These are phyloP conservation scores for Mionectes olivaceus DNA, from an alignment of 2,797 vertebrate species.

Conservation along the genomic window DNA sequence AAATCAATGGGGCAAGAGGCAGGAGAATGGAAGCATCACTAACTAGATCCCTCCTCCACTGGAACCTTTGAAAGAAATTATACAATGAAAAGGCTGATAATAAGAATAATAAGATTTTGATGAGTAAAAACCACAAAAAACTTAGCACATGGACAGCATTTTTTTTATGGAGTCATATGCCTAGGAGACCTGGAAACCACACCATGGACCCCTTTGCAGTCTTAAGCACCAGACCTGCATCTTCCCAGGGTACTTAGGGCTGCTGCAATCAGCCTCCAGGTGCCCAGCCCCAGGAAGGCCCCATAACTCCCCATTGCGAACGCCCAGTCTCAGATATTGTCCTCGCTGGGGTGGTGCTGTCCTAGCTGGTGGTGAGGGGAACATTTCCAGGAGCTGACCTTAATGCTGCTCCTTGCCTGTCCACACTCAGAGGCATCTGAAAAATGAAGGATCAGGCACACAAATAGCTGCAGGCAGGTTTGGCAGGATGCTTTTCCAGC, in stretches of 20 bases:
- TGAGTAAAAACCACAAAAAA: not conserved
- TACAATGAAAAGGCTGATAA: not conserved
- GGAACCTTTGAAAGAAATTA: not conserved
- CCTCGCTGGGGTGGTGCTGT: not conserved
- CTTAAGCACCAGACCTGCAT: not conserved
- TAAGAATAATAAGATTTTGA: not conserved
- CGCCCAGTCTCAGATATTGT: accelerated
- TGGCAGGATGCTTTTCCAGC: not conserved
- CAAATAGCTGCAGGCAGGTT: not conserved
- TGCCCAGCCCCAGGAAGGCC: not conserved
- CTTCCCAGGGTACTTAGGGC: not conserved
- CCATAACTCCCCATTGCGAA: accelerated
- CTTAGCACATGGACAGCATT: not conserved
- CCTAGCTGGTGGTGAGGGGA: not conserved
- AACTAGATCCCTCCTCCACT: not conserved
- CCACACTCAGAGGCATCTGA: not conserved
- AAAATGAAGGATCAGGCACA: not conserved
- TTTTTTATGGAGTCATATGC: not conserved
- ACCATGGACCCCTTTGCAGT: not conserved
- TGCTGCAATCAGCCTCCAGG: not conserved
- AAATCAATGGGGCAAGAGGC: not conserved
- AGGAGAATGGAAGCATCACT: not conserved
- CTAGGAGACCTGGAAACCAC: not conserved
- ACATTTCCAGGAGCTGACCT: not conserved
- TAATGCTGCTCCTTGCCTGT: not conserved